Evolutionary conservation across 2,797 vertebrate genomes (phyloP).

Genomic region (Sternotherus odoratus): DNA sequence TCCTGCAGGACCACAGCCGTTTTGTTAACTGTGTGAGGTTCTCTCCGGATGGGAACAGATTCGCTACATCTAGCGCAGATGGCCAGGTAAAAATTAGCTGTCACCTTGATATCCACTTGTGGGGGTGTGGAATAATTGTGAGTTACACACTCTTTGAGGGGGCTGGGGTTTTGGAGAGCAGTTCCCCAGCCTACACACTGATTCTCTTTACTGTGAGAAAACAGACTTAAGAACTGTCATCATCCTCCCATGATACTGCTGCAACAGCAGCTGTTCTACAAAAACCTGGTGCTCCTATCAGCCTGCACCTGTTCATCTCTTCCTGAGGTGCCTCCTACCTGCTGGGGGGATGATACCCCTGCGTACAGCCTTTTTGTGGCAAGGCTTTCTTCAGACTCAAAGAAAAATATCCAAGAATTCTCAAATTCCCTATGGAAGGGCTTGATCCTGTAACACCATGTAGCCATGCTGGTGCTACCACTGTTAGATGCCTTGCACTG

Average conservation of each 20-base stretch:
- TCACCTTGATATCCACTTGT: background rate
- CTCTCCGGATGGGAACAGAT: slow-evolving; percentile 91
- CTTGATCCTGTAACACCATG: background rate
- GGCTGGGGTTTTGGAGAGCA: background rate
- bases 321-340: background rate
- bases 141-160: background rate
- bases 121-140: background rate
- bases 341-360: background rate
- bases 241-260: background rate
- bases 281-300: background rate
- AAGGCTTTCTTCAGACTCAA: background rate
- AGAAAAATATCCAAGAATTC: background rate
- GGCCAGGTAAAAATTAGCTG: slow-evolving; percentile 85
- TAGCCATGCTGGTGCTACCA: background rate
- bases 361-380: background rate
- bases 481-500: background rate
- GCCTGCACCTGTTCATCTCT: background rate
- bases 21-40: slow-evolving; percentile 97
- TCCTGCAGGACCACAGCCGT: slow-evolving; percentile 86
- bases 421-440: background rate
- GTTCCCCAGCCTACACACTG: background rate
- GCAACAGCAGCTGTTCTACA: background rate
- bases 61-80: slow-evolving; percentile 91
- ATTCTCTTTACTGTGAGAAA: background rate
- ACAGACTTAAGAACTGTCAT: background rate